Conservation (phyloP, 2,888 invertebrate genomes). For the Ferdinandea cuprea region DNA sequence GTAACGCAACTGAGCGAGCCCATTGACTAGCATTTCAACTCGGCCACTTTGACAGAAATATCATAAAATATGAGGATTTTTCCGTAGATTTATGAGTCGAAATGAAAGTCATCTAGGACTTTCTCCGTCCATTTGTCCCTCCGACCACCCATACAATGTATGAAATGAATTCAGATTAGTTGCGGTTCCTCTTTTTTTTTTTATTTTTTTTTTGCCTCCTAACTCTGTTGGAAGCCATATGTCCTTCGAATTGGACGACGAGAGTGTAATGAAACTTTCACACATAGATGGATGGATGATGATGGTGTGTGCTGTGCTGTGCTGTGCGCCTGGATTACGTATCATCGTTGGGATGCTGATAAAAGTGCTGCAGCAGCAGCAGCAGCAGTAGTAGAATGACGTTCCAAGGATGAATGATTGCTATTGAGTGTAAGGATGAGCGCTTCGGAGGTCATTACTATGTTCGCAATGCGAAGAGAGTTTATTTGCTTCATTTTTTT, state of each 20-base stretch:
- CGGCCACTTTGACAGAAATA: conserved; percentile 68
- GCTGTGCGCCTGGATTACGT: not conserved
- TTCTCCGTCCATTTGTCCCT: conserved; percentile 24
- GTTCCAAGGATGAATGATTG: conserved; percentile 68
- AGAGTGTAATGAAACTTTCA: conserved; percentile 66
- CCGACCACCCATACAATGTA: conserved; percentile 61
- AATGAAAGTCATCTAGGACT: conserved; percentile 50
- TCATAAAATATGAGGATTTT: conserved; percentile 74
- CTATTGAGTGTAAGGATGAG: conserved; percentile 57
- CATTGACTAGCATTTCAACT: conserved; percentile 59
- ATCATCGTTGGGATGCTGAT: conserved; percentile 37
- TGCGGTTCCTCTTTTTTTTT: conserved; percentile 4
- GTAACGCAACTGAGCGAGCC: conserved; percentile 53
- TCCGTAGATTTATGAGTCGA: conserved; percentile 70
- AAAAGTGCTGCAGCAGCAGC: conserved; percentile 56
- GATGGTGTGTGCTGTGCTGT: too few species aligned
- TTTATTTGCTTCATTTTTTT: too few species aligned
- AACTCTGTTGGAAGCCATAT: conserved; percentile 39
- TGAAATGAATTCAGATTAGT: conserved; percentile 75
- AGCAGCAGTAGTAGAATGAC: conserved; percentile 29
- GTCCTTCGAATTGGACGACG: conserved; percentile 62
- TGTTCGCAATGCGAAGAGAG: not conserved
- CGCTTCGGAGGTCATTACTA: conserved; percentile 46
- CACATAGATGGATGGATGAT: conserved; percentile 51
- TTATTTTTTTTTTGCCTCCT: not conserved